Percentiles rank a stretch among this genome's conserved stretches.
Evolutionary conservation across 2,797 vertebrate species (phyloP).

Genomic region (Esox lucius): DNA sequence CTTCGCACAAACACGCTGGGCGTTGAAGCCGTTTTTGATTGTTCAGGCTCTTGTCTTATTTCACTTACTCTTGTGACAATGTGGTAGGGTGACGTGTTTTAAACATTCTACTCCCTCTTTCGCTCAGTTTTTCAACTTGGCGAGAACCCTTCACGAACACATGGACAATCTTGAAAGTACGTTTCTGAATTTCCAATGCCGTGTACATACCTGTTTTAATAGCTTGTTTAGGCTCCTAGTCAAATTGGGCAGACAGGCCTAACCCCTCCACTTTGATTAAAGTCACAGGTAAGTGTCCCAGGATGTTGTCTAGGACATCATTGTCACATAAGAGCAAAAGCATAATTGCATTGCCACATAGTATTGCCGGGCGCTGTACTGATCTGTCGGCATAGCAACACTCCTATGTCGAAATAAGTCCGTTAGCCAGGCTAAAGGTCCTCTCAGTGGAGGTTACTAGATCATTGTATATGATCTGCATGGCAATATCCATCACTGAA

Average conservation of each 20-base stretch:
- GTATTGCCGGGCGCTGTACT: neutral
- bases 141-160: constrained; percentile 97
- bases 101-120: constrained; percentile 70
- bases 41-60: neutral
- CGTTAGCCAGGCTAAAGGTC: neutral
- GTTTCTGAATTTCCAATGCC: constrained; percentile 58
- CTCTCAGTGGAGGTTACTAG: neutral
- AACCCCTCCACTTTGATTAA: neutral
- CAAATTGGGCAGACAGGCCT: neutral
- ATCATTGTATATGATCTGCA: neutral
- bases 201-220: neutral
- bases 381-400: neutral
- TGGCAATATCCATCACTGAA: neutral
- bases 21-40: neutral
- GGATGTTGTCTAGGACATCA: neutral
- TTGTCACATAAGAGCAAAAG: neutral
- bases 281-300: neutral
- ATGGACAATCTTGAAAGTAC: constrained; percentile 99
- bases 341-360: neutral
- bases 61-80: neutral
- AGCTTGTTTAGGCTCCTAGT: constrained; percentile 1
- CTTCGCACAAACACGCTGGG: neutral
- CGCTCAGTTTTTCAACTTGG: constrained; percentile 97
- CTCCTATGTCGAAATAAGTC: neutral
- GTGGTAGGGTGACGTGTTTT: constrained; percentile 23